Evolutionary conservation across 2,113 vertebrate species (phyloP).

Genomic region (Ellobius talpinus): DNA sequence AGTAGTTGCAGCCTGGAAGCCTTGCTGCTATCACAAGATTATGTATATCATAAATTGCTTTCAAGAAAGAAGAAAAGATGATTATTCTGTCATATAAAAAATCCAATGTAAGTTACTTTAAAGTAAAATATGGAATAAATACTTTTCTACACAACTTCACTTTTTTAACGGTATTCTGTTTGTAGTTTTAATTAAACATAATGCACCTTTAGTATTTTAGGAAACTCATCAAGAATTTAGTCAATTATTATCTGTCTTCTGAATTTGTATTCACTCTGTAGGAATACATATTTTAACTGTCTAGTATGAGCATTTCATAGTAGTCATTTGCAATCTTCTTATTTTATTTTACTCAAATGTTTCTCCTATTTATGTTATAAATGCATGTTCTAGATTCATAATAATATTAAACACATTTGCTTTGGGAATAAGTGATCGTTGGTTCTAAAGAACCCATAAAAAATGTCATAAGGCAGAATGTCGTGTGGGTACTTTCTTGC

Average conservation of each 20-base stretch:
- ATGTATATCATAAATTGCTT: not conserved
- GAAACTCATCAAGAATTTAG: not conserved
- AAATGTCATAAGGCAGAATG: not conserved
- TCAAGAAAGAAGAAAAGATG: not conserved
- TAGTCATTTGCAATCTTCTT: not conserved
- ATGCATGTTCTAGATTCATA: not conserved
- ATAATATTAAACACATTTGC: not conserved
- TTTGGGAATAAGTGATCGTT: not conserved
- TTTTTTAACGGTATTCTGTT: not conserved
- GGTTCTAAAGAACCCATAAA: not conserved
- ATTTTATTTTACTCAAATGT: not conserved
- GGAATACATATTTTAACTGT: not conserved
- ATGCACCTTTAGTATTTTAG: not conserved
- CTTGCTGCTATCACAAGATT: not conserved
- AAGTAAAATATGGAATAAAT: not conserved
- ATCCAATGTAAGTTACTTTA: not conserved
- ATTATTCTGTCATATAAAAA: not conserved
- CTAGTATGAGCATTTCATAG: not conserved
- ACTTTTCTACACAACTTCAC: not conserved
- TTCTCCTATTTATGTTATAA: slow-evolving; percentile 13
- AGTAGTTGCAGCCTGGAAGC: not conserved
- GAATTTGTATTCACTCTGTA: not conserved
- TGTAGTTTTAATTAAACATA: not conserved
- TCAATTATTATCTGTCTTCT: not conserved
- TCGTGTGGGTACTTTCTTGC: not conserved